These are phyloP conservation scores for Casuarius casuarius DNA, from an alignment of 2,113 vertebrate genomes.

Conservation along the genomic window DNA sequence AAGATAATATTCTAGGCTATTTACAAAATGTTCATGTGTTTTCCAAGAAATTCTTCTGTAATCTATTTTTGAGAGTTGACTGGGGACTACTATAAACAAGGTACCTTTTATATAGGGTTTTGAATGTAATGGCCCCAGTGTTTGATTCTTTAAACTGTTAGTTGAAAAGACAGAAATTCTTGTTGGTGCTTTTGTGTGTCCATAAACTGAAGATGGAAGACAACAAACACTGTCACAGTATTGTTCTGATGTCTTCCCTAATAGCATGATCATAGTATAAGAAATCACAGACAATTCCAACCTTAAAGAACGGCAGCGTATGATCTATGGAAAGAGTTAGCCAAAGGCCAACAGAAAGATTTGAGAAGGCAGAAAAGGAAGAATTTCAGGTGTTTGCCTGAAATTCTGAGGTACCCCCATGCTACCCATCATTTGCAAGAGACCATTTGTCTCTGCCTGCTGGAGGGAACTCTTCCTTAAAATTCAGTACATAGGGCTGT, in stretches of 20 bases:
- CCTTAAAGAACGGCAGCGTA: background rate
- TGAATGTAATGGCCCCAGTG: background rate
- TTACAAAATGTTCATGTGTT: background rate
- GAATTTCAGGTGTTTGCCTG: background rate
- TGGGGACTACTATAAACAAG: background rate
- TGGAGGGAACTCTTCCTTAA: slow-evolving; percentile 43
- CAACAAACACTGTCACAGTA: background rate
- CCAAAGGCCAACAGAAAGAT: background rate
- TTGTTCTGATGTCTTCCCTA: slow-evolving; percentile 4
- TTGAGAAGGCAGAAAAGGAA: slow-evolving; percentile 15
- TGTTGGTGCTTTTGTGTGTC: background rate
- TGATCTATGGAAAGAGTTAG: background rate
- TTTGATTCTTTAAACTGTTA: background rate
- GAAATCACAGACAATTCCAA: background rate
- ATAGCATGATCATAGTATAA: background rate
- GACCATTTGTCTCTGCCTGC: slow-evolving; percentile 11
- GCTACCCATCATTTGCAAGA: slow-evolving; percentile 2
- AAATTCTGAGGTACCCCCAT: slow-evolving; percentile 6
- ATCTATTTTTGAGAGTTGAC: background rate
- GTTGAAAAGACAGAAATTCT: background rate
- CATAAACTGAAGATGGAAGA: slow-evolving; percentile 13
- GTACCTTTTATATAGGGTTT: background rate
- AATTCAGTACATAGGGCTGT: slow-evolving; percentile 36
- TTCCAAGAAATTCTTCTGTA: background rate
- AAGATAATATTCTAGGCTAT: background rate